Conservation (phyloP, 2,797 vertebrate genomes). For the Helarctos malayanus region DNA sequence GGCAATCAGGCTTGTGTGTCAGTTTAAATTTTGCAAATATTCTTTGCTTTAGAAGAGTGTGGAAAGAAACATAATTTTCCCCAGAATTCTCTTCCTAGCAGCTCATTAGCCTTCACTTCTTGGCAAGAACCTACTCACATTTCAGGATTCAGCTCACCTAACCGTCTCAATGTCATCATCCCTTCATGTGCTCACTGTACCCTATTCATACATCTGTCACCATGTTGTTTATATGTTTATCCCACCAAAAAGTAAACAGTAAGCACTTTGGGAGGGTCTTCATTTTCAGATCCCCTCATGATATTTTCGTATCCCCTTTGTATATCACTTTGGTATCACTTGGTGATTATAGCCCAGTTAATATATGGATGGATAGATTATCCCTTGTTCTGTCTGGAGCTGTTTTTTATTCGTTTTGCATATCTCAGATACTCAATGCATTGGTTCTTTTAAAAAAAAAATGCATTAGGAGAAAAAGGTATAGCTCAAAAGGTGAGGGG, state of each 20-base stretch:
- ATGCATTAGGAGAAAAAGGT: not conserved
- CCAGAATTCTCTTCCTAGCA: not conserved
- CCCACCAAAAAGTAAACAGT: not conserved
- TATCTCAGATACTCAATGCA: not conserved
- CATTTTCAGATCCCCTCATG: not conserved
- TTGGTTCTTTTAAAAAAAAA: not conserved
- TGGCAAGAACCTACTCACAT: not conserved
- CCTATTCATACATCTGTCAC: not conserved
- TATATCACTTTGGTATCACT: not conserved
- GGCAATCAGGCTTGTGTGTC: not conserved
- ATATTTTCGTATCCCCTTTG: not conserved
- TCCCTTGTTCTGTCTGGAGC: not conserved
- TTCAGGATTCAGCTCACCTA: not conserved
- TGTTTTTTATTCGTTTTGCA: not conserved
- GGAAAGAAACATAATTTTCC: not conserved
- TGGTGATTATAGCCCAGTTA: not conserved
- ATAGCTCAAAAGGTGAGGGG: not conserved
- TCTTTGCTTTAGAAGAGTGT: not conserved
- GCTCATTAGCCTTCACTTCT: not conserved
- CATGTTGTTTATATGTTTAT: not conserved
- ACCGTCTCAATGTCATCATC: not conserved
- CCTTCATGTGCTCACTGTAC: not conserved
- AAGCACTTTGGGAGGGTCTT: not conserved
- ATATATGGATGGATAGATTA: not conserved
- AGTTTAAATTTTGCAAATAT: conserved; percentile 1